Conservation (phyloP, 2,797 vertebrate genomes). For the Danionella dracula region DNA sequence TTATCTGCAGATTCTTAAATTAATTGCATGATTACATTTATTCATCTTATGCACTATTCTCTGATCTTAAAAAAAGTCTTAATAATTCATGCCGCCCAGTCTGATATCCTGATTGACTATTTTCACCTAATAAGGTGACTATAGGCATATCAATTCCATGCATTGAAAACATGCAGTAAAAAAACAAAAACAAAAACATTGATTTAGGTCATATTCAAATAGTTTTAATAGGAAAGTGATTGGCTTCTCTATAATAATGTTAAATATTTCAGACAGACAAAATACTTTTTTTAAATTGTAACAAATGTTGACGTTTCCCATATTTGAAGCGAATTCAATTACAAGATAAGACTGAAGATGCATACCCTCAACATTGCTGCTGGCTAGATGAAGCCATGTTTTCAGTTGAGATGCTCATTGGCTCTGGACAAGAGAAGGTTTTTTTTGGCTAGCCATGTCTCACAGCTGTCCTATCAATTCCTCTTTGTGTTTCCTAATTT, state of each 20-base stretch:
- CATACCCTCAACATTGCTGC: conserved; percentile 22
- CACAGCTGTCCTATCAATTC: conserved; percentile 42
- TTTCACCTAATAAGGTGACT: too few relatives aligned
- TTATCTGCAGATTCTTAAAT: too few relatives aligned
- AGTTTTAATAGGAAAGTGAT: too few relatives aligned
- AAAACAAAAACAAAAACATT: too few relatives aligned
- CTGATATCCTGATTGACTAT: too few relatives aligned
- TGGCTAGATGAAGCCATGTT: conserved; percentile 20
- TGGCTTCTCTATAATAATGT: neutral
- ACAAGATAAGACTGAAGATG: conserved; percentile 1
- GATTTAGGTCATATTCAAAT: too few relatives aligned
- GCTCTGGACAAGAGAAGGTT: conserved; percentile 23
- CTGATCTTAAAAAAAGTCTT: too few relatives aligned
- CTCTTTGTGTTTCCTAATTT: conserved; percentile 44
- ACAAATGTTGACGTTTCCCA: neutral
- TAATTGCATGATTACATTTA: too few relatives aligned
- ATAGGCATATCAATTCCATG: too few relatives aligned
- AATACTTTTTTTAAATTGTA: neutral
- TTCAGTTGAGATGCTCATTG: conserved; percentile 23
- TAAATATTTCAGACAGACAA: neutral
- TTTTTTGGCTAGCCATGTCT: conserved; percentile 33
- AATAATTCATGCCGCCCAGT: too few relatives aligned
- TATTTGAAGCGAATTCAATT: conserved; percentile 5
- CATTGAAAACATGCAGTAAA: too few relatives aligned
- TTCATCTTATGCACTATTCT: too few relatives aligned